Base-by-base conservation (phyloP, 2,113 vertebrate species). In the Typhlomys cinereus region DNA sequence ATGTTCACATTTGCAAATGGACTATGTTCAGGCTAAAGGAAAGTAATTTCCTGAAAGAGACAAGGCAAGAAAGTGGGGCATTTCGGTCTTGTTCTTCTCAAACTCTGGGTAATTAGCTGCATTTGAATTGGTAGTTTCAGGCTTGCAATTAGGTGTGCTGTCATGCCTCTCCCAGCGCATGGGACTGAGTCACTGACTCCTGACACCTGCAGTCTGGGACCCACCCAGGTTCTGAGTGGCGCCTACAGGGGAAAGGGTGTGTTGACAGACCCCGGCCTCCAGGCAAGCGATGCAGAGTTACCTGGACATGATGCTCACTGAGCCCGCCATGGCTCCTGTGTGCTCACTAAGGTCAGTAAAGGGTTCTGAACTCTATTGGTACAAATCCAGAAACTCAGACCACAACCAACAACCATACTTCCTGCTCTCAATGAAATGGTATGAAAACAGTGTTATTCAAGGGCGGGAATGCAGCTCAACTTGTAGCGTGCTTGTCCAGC, bases 141-240 rank as follows among this genome's bases (percentile, higher is more conserved):
- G 41, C 76, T 76, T 94, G 54, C 91, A 96, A 96, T 95, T 90
- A 95, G 44, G 27, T 67, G 50, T 57, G 44, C 69, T 81, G 48
- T 67, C 13, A 0, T 34, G 71, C 48, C 91, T 90, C 66, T 94
- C 75, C 70, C 89, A 90, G 69, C 7, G 76, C n/a, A 20, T 5
- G 21, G 1, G 20, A 34, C 27, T 96, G 95, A 94, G 75, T 93
- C 94, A 92, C 54, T 31, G 48, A 75, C 17, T 31, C 85, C 54
- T 88, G 67, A 83, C 44, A 89, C 61, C 62, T 92, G 66, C 54
- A 84, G 50, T 34, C 74, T 73, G 80, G 44, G 54, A 90, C 78
- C 41, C 81, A 71, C 66, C 70, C 36, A 83, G 25, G 3, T 84
- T 83, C 57, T 66, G 54, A 89, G 71, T 21, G 0, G 5, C 71